Base-by-base conservation (phyloP, 2,888 invertebrate genomes). In the Apamea anceps region DNA sequence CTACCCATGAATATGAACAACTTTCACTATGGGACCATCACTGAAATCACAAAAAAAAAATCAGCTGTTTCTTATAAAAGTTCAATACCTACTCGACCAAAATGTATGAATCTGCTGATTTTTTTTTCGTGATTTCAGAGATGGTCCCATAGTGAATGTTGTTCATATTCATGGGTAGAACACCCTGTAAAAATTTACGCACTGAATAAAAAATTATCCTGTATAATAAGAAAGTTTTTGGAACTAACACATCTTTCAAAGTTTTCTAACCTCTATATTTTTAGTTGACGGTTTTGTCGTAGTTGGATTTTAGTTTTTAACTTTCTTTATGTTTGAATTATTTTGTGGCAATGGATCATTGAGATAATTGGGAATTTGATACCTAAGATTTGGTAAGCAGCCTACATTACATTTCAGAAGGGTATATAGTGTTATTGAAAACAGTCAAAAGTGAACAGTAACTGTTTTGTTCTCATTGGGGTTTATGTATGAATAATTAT, bases 211-310 rank as follows among this genome's bases (percentile, higher is more conserved):
- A n/a, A n/a, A n/a, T n/a, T n/a, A n/a, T n/a, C n/a, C n/a, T n/a
- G n/a, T 8, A 8, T 54, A 54, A 2, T 10, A 57, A 25, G 54
- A 3, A 28, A 37, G 37, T 5, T 66, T 72, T 72, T 65, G 37
- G 51, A n/a, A 45, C 8, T 8, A 66, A 60, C 25, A 48, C 73
- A 73, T 63, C 51, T 76, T 76, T 68, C 25, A 12, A 45, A 48
- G 15, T 18, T 65, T 51, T 8, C 15, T n/a, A 15, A 48, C 13
- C 12, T 71, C 37, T 37, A 25, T n/a, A 54, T 54, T 54, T 62
- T 28, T 15, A 28, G 28, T 62, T 28, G 13, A 28, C 28, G 60
- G 15, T 28, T n/a, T 62, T 62, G n/a, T 62, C n/a, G 6, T 60
- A n/a, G 0, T 60, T 60, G n/a, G 13, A 13, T 60, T 28, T n/a